These are phyloP conservation scores for Drosophila mimica DNA, from an alignment of 2,888 invertebrate species.

Conservation along the genomic window DNA sequence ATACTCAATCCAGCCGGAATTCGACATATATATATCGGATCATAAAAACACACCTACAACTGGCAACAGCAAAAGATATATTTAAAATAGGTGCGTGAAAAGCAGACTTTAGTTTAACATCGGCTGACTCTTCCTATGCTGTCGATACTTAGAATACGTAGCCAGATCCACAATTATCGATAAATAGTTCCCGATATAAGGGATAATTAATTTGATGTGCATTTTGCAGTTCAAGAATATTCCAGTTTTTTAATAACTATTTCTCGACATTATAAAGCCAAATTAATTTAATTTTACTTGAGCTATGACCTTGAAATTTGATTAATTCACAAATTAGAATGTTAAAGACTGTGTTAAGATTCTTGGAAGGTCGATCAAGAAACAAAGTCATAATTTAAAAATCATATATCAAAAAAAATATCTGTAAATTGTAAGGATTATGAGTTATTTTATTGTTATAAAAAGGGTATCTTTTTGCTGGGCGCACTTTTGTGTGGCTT, in stretches of 20 bases:
- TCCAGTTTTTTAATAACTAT: too few species aligned
- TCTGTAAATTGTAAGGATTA: background rate
- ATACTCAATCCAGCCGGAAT: background rate
- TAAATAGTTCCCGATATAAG: background rate
- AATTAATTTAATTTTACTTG: background rate
- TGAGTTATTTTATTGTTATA: background rate
- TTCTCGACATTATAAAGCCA: background rate
- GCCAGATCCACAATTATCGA: background rate
- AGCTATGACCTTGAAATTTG: background rate
- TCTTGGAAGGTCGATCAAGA: background rate
- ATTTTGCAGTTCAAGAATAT: background rate
- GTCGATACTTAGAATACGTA: background rate
- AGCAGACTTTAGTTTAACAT: background rate
- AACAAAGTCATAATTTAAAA: background rate
- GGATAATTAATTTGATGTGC: background rate
- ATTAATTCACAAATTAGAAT: background rate
- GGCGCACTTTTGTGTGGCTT: background rate
- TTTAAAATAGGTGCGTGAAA: background rate
- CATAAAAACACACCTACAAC: background rate
- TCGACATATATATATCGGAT: too few species aligned
- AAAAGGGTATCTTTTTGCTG: slow-evolving; percentile 1
- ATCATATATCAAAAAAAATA: background rate
- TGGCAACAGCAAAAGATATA: background rate
- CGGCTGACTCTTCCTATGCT: background rate
- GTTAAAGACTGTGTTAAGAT: background rate